These are phyloP conservation scores for Euplexia lucipara DNA, from an alignment of 2,888 invertebrate species.

Conservation along the genomic window DNA sequence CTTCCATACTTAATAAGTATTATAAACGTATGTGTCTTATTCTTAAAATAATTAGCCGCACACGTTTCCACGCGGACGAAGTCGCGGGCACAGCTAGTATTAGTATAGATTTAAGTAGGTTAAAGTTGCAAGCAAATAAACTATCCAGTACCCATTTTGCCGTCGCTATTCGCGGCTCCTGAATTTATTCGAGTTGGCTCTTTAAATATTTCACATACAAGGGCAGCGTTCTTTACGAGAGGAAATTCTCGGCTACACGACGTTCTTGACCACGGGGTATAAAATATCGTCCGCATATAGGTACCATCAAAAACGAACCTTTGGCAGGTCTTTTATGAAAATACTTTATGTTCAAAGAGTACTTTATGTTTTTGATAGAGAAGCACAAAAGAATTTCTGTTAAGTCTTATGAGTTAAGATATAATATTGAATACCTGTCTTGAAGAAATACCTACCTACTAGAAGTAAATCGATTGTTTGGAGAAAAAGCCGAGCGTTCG, in stretches of 20 bases:
- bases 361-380: conserved; percentile 37
- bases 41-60: too few relatives aligned
- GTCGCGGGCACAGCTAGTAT: too few relatives aligned
- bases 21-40: too few relatives aligned
- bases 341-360: conserved; percentile 37
- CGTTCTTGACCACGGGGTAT: conserved; percentile 57
- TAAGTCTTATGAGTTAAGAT: neutral
- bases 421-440: conserved; percentile 10
- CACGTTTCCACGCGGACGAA: too few relatives aligned
- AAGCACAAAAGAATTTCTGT: conserved; percentile 9
- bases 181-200: conserved; percentile 45
- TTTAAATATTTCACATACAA: conserved; percentile 51
- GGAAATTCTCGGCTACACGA: conserved; percentile 47
- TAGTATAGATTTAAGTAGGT: conserved; percentile 15
- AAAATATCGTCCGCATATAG: conserved; percentile 54
- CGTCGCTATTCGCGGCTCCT: conserved; percentile 12
- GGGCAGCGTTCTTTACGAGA: conserved; percentile 54
- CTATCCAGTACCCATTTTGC: conserved; percentile 5
- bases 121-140: conserved; percentile 25
- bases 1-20: too few relatives aligned
- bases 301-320: conserved; percentile 54
- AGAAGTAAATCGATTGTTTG: too few relatives aligned
- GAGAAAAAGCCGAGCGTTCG: too few relatives aligned
- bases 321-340: conserved; percentile 48
- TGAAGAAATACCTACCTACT: neutral